Conservation (phyloP, 2,797 vertebrate genomes). For the Chiroxiphia lanceolata region DNA sequence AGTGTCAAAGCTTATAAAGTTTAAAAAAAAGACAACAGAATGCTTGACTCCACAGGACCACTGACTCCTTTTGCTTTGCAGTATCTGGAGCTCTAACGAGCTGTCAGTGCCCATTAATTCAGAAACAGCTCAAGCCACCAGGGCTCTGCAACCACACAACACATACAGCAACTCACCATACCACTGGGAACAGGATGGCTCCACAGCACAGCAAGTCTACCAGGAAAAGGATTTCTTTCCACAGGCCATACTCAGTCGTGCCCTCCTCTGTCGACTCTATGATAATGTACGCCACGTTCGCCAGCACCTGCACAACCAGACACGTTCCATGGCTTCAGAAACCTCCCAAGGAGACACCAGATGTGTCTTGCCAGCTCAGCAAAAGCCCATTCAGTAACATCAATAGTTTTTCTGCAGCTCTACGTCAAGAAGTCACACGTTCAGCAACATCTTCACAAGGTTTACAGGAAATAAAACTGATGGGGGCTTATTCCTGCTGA, state of each 20-base stretch:
- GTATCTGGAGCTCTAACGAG: background rate
- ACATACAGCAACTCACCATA: slow-evolving; percentile 77
- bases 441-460: background rate
- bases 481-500: background rate
- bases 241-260: slow-evolving; percentile 82
- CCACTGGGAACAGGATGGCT: slow-evolving; percentile 87
- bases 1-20: background rate
- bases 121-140: background rate
- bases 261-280: slow-evolving; percentile 88
- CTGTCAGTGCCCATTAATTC: background rate
- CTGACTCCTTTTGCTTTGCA: background rate
- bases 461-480: background rate
- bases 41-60: background rate
- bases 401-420: background rate
- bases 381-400: background rate
- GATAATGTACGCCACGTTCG: slow-evolving; percentile 87
- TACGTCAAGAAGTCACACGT: background rate
- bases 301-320: slow-evolving; percentile 77
- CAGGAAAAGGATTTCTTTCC: slow-evolving; percentile 87
- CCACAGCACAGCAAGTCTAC: slow-evolving; percentile 88
- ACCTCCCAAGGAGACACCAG: background rate
- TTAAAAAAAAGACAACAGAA: background rate
- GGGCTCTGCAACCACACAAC: background rate
- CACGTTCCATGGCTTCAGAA: background rate
- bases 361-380: background rate